Percentiles rank a stretch among this genome's conserved stretches.
Evolutionary conservation across 2,797 vertebrate species (phyloP).

Genomic region (Rallus crepitans): DNA sequence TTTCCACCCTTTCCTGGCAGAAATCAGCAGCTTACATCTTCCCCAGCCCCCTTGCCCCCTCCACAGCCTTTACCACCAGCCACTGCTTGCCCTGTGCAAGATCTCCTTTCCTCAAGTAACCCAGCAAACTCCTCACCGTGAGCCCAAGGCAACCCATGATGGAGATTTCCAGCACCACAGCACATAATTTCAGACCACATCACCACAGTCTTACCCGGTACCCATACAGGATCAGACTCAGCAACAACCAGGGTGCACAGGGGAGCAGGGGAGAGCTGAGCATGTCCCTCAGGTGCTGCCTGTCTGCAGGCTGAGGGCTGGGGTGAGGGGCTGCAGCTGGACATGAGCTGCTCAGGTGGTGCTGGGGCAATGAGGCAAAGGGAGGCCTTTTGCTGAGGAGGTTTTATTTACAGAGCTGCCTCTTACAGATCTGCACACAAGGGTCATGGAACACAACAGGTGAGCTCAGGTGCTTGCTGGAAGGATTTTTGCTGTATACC

Average conservation of each 20-base stretch:
- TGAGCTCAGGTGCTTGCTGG: not conserved
- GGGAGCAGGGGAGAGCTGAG: not conserved
- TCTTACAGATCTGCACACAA: not conserved
- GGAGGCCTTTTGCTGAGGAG: not conserved
- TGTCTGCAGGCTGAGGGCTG: not conserved
- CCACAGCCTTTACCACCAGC: not conserved
- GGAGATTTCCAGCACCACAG: not conserved
- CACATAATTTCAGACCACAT: fast-evolving
- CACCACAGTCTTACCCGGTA: not conserved
- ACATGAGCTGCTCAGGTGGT: not conserved
- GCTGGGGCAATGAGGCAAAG: not conserved
- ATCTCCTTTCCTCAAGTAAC: not conserved
- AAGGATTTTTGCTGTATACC: not conserved
- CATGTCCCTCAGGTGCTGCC: not conserved
- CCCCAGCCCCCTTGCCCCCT: not conserved
- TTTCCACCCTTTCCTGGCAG: not conserved
- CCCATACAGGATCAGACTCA: fast-evolving
- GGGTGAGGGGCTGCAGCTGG: not conserved
- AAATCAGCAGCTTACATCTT: not conserved
- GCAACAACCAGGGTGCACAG: fast-evolving
- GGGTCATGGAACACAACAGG: not conserved
- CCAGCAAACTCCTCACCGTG: not conserved
- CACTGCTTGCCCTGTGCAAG: fast-evolving
- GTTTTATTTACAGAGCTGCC: not conserved
- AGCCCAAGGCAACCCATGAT: not conserved